Evolutionary conservation across 2,113 vertebrate species (phyloP), one percentile per base, ranked within the genome.

Genomic region (Rhipidura dahli): DNA sequence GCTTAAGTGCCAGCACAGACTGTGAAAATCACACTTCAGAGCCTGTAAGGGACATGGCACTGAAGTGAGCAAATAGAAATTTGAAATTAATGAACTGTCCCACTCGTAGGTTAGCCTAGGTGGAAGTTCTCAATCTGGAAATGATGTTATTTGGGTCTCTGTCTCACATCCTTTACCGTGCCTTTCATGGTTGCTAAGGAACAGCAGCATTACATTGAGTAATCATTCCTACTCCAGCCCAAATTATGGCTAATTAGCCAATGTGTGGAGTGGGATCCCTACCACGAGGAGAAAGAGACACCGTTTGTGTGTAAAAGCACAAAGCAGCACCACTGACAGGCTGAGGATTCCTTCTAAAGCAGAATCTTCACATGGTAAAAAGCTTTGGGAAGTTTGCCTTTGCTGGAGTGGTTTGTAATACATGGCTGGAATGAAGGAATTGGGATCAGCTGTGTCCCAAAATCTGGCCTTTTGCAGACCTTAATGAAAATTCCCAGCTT

Each of bases 401-500:
- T 84, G 73, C 57, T 5, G 5, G 22, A 39, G 64, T 53, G 33
- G 54, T 81, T 65, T 85, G 11, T 66, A 37, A 37, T 44, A 22
- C 40, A 33, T 19, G 47, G 40, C 31, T n/a, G 15, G 44, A 86
- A 84, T 61, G 49, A 71, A 81, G 56, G 65, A 72, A 61, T 53
- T 19, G 3, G 26, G 47, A 81, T 66, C 7, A 87, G 44, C 83
- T 89, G 27, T 42, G 30, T 83, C 85, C 64, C 83, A 47, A 50
- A 57, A 75, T 71, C 76, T 81, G 60, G 75, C 54, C 71, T 89
- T 85, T 66, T 40, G 20, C 60, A 89, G 70, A 49, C 40, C 30
- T 83, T 96, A 92, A 96, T 93, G 86, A 94, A 95, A 88, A 90
- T n/a, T 83, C 93, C 50, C 90, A 90, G 85, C 85, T 96, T 78